Evolutionary conservation across 1,140 invertebrate genomes (phyloP), one percentile per base, ranked within the genome.

Genomic region (Hermetia illucens): DNA sequence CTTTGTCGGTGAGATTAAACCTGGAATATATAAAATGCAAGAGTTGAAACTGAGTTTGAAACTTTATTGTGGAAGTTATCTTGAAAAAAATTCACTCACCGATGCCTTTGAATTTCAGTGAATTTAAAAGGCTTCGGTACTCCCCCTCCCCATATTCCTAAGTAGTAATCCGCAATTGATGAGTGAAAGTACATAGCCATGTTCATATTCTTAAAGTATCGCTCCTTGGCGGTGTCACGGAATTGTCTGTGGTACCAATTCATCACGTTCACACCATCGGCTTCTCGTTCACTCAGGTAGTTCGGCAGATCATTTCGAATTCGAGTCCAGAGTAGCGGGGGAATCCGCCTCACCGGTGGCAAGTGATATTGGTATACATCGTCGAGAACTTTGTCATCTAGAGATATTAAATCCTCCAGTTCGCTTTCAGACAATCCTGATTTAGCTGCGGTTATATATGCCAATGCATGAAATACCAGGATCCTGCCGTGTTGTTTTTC

Each of bases 221-320:
- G 64, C 59, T 96, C 90, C 36, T 79, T 79, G 0, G 92, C 92
- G 0, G 90, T 81, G 52, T 95, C 89, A 15, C 89, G 71, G 57
- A 98, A 98, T 63, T 97, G 92, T 40, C 91, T 71, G 58, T 96
- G 91, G 58, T 95, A 96, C 94, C 94, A 98, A 58, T 93, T 94
- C 58, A 97, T 77, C 0, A 97, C 93, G 47, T 85, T 94, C 0
- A 97, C 91, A 0, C 92, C 93, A 53, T 96, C 93, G 0, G 94
- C 93, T 57, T 97, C 92, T 30, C 92, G 68, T 63, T 97, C 94
- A 4, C 87, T 92, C 10, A 98, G 59, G 62, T 97, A 98, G 58
- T 94, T 94, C 0, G 89, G 87, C 19, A 98, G 66, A 67, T 96
- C 92, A 50, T 92, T 91, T 20, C 90, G 69, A 24, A 95, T 94